A percentile compares a stretch with the other conserved stretches of the same genome.
Evolutionary conservation across 2,797 vertebrate genomes (phyloP).

Genomic region (Siniperca obscura): DNA sequence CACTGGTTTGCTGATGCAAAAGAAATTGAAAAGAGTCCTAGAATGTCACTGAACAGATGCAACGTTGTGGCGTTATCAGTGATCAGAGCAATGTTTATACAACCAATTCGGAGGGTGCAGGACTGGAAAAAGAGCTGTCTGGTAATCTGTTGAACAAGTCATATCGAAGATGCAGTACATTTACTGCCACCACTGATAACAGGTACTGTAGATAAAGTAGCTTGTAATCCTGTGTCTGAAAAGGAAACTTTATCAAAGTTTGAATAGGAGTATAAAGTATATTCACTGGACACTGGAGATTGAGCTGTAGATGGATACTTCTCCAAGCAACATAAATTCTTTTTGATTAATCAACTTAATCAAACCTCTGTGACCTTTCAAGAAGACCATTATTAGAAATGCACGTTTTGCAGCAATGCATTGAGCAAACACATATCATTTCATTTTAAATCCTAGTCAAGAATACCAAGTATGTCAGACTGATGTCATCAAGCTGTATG

Average conservation of each 20-base stretch:
- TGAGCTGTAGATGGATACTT: background rate
- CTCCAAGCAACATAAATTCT: background rate
- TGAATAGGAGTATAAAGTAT: background rate
- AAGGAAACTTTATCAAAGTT: background rate
- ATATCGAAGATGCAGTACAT: background rate
- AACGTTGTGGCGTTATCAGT: constrained; percentile 7
- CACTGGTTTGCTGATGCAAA: constrained; percentile 52
- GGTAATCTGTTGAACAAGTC: constrained; percentile 28
- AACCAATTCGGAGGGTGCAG: constrained; percentile 25
- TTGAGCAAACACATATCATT: background rate
- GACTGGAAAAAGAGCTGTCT: constrained; percentile 15
- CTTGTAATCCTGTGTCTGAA: background rate
- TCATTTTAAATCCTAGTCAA: background rate
- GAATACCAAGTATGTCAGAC: no score
- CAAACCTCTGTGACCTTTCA: background rate
- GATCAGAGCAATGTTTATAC: constrained; percentile 18
- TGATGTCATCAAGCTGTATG: background rate
- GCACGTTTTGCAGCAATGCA: background rate
- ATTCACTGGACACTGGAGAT: background rate
- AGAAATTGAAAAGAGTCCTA: constrained; percentile 47
- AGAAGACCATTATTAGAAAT: background rate
- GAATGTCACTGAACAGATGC: constrained; percentile 47
- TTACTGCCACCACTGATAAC: constrained; percentile 25
- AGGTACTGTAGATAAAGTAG: background rate
- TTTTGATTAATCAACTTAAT: background rate